phyloP scores from a whole-genome alignment of 2,113 vertebrate species.

The Xenotilapia longispinis region DNA sequence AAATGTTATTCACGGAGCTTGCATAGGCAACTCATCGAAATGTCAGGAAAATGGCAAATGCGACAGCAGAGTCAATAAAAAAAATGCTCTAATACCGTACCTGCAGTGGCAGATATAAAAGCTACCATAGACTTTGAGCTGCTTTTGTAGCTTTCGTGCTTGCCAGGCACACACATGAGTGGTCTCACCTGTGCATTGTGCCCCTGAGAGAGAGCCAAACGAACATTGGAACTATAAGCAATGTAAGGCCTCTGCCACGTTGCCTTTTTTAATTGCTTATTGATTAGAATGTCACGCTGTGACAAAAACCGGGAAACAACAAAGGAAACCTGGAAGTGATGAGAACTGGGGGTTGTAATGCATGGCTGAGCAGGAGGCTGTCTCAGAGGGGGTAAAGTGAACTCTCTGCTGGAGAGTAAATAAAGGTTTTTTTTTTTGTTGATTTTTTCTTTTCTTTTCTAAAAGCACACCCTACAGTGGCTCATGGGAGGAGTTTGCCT shows the following conservation, averaged over 20 bases:
- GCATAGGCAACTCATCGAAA: not conserved
- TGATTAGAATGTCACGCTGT: conserved; percentile 49
- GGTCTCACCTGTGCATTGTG: not conserved
- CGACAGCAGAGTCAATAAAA: not conserved
- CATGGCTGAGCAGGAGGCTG: conserved; percentile 18
- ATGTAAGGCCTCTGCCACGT: conserved; percentile 3
- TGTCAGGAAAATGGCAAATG: conserved; percentile 7
- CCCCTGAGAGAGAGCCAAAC: not conserved
- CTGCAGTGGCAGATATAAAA: not conserved
- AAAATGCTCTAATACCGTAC: not conserved
- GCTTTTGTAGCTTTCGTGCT: not conserved
- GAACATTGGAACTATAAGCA: conserved; percentile 1
- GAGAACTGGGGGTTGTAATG: conserved; percentile 16
- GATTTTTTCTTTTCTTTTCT: not conserved
- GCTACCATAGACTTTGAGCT: not conserved
- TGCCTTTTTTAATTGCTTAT: conserved; percentile 64
- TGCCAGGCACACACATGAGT: not conserved
- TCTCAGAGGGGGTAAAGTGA: conserved; percentile 17
- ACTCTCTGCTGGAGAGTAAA: conserved; percentile 37
- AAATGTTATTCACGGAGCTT: not conserved
- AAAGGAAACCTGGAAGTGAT: conserved; percentile 32
- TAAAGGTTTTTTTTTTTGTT: not conserved
- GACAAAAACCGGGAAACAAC: conserved; percentile 43
- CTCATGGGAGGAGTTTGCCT: not conserved
- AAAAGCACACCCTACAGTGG: not conserved